Conservation (phyloP, 2,797 vertebrate genomes). For the Chelon labrosus region DNA sequence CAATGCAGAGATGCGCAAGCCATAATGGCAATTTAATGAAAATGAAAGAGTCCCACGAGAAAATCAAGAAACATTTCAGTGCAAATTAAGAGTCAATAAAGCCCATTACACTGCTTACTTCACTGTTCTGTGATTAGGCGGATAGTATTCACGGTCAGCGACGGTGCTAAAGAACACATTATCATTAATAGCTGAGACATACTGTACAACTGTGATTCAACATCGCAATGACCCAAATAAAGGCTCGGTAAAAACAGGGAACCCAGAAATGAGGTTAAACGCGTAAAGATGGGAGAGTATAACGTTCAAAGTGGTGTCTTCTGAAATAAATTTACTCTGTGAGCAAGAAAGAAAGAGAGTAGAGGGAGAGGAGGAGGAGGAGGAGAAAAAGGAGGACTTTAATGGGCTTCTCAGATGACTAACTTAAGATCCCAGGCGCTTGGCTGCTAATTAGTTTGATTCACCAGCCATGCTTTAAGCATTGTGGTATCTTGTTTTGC, state of each 20-base stretch:
- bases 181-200: slow-evolving; percentile 37
- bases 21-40: slow-evolving; percentile 50
- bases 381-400: slow-evolving; percentile 34
- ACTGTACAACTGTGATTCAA: slow-evolving; percentile 32
- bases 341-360: slow-evolving; percentile 32
- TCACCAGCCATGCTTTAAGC: slow-evolving; percentile 74
- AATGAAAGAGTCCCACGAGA: slow-evolving; percentile 50
- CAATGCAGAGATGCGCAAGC: slow-evolving; percentile 23
- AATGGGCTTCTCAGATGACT: slow-evolving; percentile 78
- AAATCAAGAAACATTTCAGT: slow-evolving; percentile 46
- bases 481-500: slow-evolving; percentile 73
- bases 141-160: slow-evolving; percentile 49
- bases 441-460: slow-evolving; percentile 81
- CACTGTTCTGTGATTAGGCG: slow-evolving; percentile 56
- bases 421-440: slow-evolving; percentile 71
- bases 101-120: slow-evolving; percentile 49
- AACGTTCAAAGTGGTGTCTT: slow-evolving; percentile 33
- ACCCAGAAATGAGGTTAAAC: slow-evolving; percentile 37
- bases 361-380: slow-evolving; percentile 20
- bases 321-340: slow-evolving; percentile 39
- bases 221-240: slow-evolving; percentile 33
- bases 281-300: slow-evolving; percentile 23
- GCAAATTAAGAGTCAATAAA: slow-evolving; percentile 69
- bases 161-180: slow-evolving; percentile 45
- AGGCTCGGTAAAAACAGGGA: slow-evolving; percentile 27